Evolutionary conservation across 2,797 vertebrate species (phyloP).

Genomic region (Balearica regulorum): DNA sequence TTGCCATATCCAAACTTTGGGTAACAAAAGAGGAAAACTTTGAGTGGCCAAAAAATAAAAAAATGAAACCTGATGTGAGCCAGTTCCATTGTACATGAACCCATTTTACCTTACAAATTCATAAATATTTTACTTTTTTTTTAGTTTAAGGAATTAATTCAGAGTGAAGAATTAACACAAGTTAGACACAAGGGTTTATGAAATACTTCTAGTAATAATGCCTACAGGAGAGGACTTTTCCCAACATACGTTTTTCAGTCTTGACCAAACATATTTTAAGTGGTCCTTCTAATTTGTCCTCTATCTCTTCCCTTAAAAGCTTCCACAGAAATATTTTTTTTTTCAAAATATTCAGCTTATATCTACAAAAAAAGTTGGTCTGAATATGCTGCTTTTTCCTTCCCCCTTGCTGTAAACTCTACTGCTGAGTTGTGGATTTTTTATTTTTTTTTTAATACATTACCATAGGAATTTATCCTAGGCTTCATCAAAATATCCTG

Average conservation of each 20-base stretch:
- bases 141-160: background rate
- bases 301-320: background rate
- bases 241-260: background rate
- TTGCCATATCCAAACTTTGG: background rate
- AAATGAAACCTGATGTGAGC: background rate
- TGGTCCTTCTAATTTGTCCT: background rate
- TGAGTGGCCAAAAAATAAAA: background rate
- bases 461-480: background rate
- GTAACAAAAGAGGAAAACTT: background rate
- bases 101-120: background rate
- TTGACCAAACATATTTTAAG: background rate
- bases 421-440: background rate
- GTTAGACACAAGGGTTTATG: background rate
- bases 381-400: background rate
- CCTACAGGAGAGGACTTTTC: background rate
- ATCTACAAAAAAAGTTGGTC: background rate
- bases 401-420: background rate
- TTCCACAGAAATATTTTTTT: background rate
- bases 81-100: background rate
- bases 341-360: background rate
- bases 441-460: background rate
- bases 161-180: background rate
- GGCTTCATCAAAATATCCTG: background rate
- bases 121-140: background rate
- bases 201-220: background rate